A percentile compares a stretch with the other conserved stretches of the same genome.
Conservation (phyloP, 2,888 invertebrate genomes). For the Pheosia tremula region DNA sequence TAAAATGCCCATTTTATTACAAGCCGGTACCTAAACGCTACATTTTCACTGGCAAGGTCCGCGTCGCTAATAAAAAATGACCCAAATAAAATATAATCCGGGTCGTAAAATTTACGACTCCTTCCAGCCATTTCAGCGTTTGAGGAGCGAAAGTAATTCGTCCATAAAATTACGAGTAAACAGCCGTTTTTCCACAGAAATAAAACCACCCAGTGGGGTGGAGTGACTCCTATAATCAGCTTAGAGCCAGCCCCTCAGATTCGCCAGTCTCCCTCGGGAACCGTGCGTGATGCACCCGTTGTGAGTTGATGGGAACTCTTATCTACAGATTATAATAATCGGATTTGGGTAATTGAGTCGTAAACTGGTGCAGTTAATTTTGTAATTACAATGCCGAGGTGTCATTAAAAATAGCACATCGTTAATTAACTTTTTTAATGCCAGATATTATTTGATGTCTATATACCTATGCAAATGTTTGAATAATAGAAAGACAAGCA, state of each 20-base stretch:
- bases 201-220: conserved; percentile 68
- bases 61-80: conserved; percentile 60
- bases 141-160: conserved; percentile 80
- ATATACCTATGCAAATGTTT: too few relatives aligned
- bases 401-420: not conserved
- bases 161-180: conserved; percentile 82
- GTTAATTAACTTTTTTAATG: not conserved
- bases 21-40: conserved; percentile 28
- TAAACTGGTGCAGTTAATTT: conserved; percentile 53
- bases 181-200: conserved; percentile 81
- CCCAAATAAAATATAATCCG: conserved; percentile 75
- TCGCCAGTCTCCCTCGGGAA: conserved; percentile 59
- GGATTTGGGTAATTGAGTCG: conserved; percentile 80
- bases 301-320: conserved; percentile 80
- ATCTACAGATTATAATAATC: conserved; percentile 80
- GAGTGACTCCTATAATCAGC: conserved; percentile 81
- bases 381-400: conserved; percentile 28
- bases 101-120: conserved; percentile 73
- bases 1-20: conserved; percentile 26
- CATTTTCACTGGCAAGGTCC: conserved; percentile 40
- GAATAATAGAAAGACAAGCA: too few relatives aligned
- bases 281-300: conserved; percentile 71
- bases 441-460: not conserved
- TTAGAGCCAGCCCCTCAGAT: conserved; percentile 68
- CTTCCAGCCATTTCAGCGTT: conserved; percentile 75